Base-by-base conservation (phyloP, 2,888 invertebrate species). In the Chrysina gloriosa region DNA sequence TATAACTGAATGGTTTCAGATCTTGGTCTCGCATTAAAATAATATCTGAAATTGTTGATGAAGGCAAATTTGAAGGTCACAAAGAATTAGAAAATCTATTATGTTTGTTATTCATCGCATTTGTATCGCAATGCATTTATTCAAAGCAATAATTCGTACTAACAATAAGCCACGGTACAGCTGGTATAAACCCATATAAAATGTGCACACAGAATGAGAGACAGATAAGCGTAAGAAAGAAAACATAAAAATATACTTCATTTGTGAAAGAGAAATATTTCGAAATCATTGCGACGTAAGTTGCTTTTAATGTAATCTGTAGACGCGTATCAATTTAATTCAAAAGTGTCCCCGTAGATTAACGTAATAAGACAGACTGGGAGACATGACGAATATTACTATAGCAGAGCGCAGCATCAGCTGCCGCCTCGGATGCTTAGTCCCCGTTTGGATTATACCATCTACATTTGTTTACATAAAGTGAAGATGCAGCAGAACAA, bases 381-480 rank as follows among this genome's bases (percentile, higher is more conserved):
- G 34, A n/a, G n/a, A 45, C 14, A 29, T 16, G 6, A 23, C 42
- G 5, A 27, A 25, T 23, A 61, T 19, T 61, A 58, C 23, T 29
- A 52, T n/a, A 6, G n/a, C 23, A n/a, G 25, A 48, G 3, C 48
- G 25, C 14, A 56, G 36, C 36, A 19, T n/a, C 36, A 23, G 56
- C 56, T 56, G 36, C 21, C n/a, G 5, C 23, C 21, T 3, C 6
- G 21, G n/a, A 11, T 58, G 4, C 58, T 25, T 48, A 50, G n/a
- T 27, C 58, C 56, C 52, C 34, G n/a, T 25, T 63, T 21, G 71
- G 73, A 73, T 72, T 73, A 72, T 58, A 63, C 58, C 64, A 67
- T 64, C 69, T 71, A 68, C 70, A 70, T 72, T 67, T 73, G 73
- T 72, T 72, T 73, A 71, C 72, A 72, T 65, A 71, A 73, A 65